Evolutionary conservation across 1,140 invertebrate genomes (phyloP), one percentile per base, ranked within the genome.

Genomic region (Metopolophium dirhodum): DNA sequence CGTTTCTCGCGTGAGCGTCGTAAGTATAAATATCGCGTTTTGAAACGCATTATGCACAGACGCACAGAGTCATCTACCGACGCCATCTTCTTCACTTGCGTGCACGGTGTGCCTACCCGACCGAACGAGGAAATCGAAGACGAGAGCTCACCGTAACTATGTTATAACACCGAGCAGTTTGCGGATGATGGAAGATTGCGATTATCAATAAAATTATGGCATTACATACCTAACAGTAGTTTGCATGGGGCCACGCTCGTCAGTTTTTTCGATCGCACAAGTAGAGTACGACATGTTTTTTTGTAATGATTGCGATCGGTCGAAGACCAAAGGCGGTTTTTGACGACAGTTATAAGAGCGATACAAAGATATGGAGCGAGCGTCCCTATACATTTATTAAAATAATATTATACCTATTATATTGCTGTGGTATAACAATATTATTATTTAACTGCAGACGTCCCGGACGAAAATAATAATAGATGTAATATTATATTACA

Each of bases 21-120:
- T n/a, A 77, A n/a, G 61, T 35, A n/a, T n/a, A 14, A 23, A 77
- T 7, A 68, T 77, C n/a, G 61, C 61, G 61, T 35, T 77, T 77
- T 77, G 61, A 77, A 77, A 77, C 61, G 61, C 61, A 77, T 77
- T 77, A 77, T 77, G 61, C 61, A 77, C 57, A 61, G 57, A 11
- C 30, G 30, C 26, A 61, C 61, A 77, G 57, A 61, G 61, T 77
- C 61, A 77, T 77, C 61, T 77, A n/a, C 61, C 61, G 61, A 77
- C 30, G 61, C 61, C 61, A 77, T 77, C 30, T 77, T 77, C n/a
- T 77, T 77, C n/a, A 77, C 61, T 77, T 7, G 61, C 61, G 61
- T 77, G 61, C 18, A n/a, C 14, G 1, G 61, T 77, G 61, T n/a
- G 18, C 14, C 6, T 77, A 77, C 4, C 30, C 30, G 61, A 77